Percentiles rank a stretch among this genome's conserved stretches.
Conservation (phyloP, 2,888 invertebrate genomes). For the Acholoe squamosa region DNA sequence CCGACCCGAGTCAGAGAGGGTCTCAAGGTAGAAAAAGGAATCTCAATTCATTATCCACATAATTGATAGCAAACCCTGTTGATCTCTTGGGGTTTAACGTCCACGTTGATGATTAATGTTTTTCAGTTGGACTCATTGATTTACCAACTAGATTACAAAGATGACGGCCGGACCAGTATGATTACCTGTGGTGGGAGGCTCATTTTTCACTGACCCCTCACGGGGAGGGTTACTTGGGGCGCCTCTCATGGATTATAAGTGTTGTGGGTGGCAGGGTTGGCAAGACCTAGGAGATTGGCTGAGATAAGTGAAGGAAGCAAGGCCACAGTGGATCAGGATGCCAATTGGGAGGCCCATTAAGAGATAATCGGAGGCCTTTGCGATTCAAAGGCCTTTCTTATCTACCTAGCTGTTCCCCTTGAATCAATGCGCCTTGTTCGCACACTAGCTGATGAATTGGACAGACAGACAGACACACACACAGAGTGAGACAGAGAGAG, state of each 20-base stretch:
- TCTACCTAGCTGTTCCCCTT: no score
- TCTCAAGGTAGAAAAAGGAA: background rate
- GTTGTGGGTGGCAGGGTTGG: background rate
- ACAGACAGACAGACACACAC: no score
- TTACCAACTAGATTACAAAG: conserved; percentile 32
- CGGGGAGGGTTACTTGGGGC: background rate
- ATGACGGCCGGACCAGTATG: background rate
- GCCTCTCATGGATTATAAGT: background rate
- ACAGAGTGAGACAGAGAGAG: no score
- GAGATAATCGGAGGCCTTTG: background rate
- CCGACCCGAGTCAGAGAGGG: background rate
- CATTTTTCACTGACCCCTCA: conserved; percentile 13
- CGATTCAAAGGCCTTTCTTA: no score
- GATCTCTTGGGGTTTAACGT: conserved; percentile 27
- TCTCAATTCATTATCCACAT: conserved; percentile 30
- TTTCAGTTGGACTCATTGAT: conserved; percentile 20
- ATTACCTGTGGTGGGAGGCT: background rate
- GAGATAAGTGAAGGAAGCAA: background rate
- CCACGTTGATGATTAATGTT: conserved; percentile 37
- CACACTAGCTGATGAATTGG: no score
- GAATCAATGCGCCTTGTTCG: no score
- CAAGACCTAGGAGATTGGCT: background rate
- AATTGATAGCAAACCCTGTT: conserved; percentile 49
- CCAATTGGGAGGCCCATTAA: background rate
- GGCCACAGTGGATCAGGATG: background rate